phyloP scores from a whole-genome alignment of 37 sponge, comb jelly and placozoan genomes.

The Theonella swinhoei region DNA sequence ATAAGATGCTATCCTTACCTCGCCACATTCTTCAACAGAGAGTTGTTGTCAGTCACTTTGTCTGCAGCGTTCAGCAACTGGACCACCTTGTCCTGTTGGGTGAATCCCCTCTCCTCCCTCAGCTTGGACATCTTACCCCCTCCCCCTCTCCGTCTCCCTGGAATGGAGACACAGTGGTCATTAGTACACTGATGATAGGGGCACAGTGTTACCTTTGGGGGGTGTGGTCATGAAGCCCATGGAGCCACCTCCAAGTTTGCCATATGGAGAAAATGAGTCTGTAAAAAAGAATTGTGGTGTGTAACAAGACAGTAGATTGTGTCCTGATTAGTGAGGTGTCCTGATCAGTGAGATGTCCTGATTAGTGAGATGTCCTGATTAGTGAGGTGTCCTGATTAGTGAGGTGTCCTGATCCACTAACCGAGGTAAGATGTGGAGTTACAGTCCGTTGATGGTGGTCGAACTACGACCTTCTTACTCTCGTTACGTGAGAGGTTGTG shows the following conservation, averaged over 20 bases:
- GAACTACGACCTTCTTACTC: not conserved
- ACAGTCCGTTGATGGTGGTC: not conserved
- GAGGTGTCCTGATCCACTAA: slow-evolving; percentile 3
- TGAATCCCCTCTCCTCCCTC: slow-evolving; percentile 18
- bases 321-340: no score
- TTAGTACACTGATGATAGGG: not conserved
- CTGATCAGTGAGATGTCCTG: no score
- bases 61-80: slow-evolving; percentile 27
- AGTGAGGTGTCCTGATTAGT: no score
- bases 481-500: not conserved
- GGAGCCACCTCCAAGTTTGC: not conserved
- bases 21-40: not conserved
- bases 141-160: not conserved
- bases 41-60: slow-evolving; percentile 35
- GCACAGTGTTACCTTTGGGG: not conserved
- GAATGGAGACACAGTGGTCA: not conserved
- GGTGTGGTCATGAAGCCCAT: not conserved
- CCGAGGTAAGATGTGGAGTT: not conserved
- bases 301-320: not conserved
- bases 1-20: slow-evolving; percentile 33
- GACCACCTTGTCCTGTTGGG: slow-evolving; percentile 15
- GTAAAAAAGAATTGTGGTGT: not conserved
- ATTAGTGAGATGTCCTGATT: no score
- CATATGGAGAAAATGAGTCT: not conserved
- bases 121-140: not conserved